Evolutionary conservation across 2,888 invertebrate genomes (phyloP).

Genomic region (Apamea epomidion): DNA sequence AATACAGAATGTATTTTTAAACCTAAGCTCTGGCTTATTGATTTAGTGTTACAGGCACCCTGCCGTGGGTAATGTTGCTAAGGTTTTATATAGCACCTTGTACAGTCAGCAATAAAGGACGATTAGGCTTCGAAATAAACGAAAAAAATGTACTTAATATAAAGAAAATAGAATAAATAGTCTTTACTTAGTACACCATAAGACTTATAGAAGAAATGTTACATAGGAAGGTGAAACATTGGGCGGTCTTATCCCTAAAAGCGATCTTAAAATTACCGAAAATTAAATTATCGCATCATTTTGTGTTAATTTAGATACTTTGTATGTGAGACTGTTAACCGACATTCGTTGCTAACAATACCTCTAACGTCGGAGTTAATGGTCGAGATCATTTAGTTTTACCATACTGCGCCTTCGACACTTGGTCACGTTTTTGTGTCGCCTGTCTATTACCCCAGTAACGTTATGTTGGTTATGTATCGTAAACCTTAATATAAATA

Average conservation of each 20-base stretch:
- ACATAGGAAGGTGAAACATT: neutral
- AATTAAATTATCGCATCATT: neutral
- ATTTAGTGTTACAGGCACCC: conserved; percentile 24
- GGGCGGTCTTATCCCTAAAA: neutral
- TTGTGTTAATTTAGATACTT: neutral
- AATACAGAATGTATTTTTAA: conserved; percentile 33
- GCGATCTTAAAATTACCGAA: neutral
- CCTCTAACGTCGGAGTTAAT: neutral
- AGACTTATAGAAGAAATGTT: neutral
- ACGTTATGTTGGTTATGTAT: conserved; percentile 1
- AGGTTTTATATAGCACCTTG: neutral
- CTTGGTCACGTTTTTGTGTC: conserved; percentile 36
- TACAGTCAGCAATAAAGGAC: neutral
- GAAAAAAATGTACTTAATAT: neutral
- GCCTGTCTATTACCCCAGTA: conserved; percentile 9
- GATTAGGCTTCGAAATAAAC: neutral
- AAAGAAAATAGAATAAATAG: neutral
- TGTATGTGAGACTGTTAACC: neutral
- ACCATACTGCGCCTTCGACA: neutral
- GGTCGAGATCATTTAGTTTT: conserved; percentile 15
- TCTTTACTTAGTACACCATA: neutral
- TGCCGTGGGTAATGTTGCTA: neutral
- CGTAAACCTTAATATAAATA: conserved; percentile 1
- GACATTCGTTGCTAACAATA: neutral
- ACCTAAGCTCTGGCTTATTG: conserved; percentile 29